These are phyloP conservation scores for Caranx ignobilis DNA, from an alignment of 2,113 vertebrate species.

Conservation along the genomic window DNA sequence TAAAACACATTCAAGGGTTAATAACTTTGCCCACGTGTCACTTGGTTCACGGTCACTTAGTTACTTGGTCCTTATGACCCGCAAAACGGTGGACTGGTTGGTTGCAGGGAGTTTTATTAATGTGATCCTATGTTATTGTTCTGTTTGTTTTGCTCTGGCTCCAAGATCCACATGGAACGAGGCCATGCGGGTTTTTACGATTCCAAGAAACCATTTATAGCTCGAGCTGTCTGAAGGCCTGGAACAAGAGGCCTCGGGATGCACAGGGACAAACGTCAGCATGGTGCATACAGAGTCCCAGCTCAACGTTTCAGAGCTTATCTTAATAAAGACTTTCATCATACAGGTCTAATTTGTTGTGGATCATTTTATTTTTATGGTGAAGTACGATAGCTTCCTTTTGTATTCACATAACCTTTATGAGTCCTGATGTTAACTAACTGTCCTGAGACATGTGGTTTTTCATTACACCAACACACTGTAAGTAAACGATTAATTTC, in stretches of 20 bases:
- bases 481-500: background rate
- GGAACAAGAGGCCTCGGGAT: constrained; percentile 14
- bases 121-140: constrained; percentile 55
- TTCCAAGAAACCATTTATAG: constrained; percentile 69
- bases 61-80: constrained; percentile 6
- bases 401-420: background rate
- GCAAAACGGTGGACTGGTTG: background rate
- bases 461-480: background rate
- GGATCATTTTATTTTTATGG: background rate
- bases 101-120: constrained; percentile 51
- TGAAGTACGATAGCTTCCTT: background rate
- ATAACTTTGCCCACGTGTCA: background rate
- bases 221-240: constrained; percentile 40
- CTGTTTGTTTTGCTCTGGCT: constrained; percentile 68
- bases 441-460: background rate
- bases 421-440: background rate
- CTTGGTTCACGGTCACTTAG: background rate
- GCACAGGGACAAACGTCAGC: constrained; percentile 7
- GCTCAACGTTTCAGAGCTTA: background rate
- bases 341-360: background rate
- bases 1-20: background rate
- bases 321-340: background rate
- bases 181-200: constrained; percentile 51
- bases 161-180: constrained; percentile 58
- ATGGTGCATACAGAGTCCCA: background rate